Evolutionary conservation across 2,797 vertebrate species (phyloP).

Genomic region (Hydrocynus forskahlii): DNA sequence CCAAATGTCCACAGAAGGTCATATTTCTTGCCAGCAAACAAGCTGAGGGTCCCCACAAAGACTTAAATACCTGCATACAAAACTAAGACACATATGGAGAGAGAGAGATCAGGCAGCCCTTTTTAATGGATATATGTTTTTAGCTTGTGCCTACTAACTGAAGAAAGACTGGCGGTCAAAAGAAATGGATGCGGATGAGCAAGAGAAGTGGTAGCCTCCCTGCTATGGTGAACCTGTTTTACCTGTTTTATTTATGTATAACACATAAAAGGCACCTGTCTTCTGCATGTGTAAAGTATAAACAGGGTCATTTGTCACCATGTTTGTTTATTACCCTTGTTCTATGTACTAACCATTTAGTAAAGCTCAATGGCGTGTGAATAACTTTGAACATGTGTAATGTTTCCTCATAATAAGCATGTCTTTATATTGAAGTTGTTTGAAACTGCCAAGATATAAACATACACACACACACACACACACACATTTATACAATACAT

Average conservation of each 20-base stretch:
- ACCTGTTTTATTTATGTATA: neutral
- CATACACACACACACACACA: too few species aligned
- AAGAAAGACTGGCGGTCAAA: neutral
- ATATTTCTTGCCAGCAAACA: neutral
- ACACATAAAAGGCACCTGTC: neutral
- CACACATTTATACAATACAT: too few species aligned
- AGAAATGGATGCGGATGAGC: neutral
- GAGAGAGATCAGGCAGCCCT: constrained; percentile 24
- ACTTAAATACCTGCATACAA: constrained; percentile 1
- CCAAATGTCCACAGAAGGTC: neutral
- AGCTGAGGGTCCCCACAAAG: too few species aligned
- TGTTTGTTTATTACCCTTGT: neutral
- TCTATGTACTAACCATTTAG: neutral
- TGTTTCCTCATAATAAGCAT: too few species aligned
- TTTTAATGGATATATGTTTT: neutral
- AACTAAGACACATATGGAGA: constrained; percentile 45
- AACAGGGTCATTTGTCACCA: neutral
- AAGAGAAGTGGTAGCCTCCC: neutral
- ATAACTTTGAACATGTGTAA: neutral
- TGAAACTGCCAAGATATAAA: too few species aligned
- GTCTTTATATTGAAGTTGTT: too few species aligned
- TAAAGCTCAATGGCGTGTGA: neutral
- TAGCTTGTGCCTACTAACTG: too few species aligned
- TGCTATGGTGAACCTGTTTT: neutral
- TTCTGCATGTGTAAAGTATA: constrained; percentile 11